Evolutionary conservation across 2,888 invertebrate genomes (phyloP), one percentile per base, ranked within the genome.

Genomic region (Aleiodes leptofemur): DNA sequence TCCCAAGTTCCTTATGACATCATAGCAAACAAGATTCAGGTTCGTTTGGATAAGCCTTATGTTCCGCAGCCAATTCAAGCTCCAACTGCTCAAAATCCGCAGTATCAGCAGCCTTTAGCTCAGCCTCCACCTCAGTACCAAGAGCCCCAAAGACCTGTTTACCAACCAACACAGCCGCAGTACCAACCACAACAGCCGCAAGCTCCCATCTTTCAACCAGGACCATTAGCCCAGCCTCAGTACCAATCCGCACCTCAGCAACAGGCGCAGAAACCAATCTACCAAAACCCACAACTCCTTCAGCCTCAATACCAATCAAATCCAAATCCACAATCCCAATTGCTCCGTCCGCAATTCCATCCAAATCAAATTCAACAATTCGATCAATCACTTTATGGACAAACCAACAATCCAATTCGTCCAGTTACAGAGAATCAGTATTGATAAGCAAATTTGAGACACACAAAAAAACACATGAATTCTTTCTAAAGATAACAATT

Each of bases 21-120:
- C 9, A 83, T 88, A 29, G 88, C 89, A 0, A 89, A 89, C 73
- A 85, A 84, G 57, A 84, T 89, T 43, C 76, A 57, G 5, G 85
- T 83, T 69, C 82, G 81, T 3, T 82, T 79, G 0, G 88, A 86
- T 3, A 87, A 88, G 31, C 87, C 88, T 0, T 89, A 88, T 74
- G 83, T 88, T 8, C 89, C 88, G 9, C 85, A 88, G 31, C 83
- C 82, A 0, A 51, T 29, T 38, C 68, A 53, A 31, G 55, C 23
- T 13, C 29, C 68, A 34, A 4, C 23, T 7, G 43, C 43, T 29
- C 43, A 69, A 29, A 31, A 38, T 13, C 56, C 57, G 4, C 68
- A 66, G 7, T 64, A 74, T 55, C 55, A 74, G 11, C 70, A 72
- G 23, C 57, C 71, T 7, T 29, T 59, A 31, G 61, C 43, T 14